Base-by-base conservation (phyloP, 2,113 vertebrate genomes). In the Pagrus major region DNA sequence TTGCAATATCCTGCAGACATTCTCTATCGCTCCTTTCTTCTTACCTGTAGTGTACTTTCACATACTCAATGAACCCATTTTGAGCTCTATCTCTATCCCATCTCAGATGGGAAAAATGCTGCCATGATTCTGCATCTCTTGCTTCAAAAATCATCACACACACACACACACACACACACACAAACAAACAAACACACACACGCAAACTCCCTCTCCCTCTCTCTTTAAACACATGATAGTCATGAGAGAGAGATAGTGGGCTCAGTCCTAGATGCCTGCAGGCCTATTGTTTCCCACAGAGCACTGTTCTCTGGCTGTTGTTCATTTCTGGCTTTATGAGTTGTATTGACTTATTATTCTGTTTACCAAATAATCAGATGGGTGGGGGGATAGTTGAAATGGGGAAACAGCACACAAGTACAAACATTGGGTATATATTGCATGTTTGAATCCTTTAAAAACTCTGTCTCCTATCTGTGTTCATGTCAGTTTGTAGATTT, bases 221-320 rank as follows among this genome's bases (percentile, higher is more conserved):
- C 49, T 21, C 15, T 46, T 20, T 25, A 8, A 56, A 44, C 67
- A 63, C 47, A 73, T 74, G 63, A 74, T 29, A 73, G 78, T 59
- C 63, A 68, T 54, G 56, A 78, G 72, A 18, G 42, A 49, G 60
- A 59, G 46, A 16, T 29, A 21, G 20, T 41, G 64, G 23, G 29
- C 42, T 72, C 37, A 42, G 41, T 37, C 61, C 25, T 6, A 6
- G 20, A 41, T 78, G 76, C 44, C 65, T 69, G 54, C 42, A 69
- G 76, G 6, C 58, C 6, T 35, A 16, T 44, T 71, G 21, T 46
- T 35, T 78, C 47, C 42, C 46, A 29, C 37, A 44, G 61, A 65
- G 66, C 77, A 61, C 37, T 79, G n/a, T n/a, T n/a, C n/a, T n/a
- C n/a, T 71, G 29, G 58, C 49, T 79, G 49, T 59, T 77, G 74